Base-by-base conservation (phyloP, 2,113 vertebrate genomes). In the Hylia prasina region DNA sequence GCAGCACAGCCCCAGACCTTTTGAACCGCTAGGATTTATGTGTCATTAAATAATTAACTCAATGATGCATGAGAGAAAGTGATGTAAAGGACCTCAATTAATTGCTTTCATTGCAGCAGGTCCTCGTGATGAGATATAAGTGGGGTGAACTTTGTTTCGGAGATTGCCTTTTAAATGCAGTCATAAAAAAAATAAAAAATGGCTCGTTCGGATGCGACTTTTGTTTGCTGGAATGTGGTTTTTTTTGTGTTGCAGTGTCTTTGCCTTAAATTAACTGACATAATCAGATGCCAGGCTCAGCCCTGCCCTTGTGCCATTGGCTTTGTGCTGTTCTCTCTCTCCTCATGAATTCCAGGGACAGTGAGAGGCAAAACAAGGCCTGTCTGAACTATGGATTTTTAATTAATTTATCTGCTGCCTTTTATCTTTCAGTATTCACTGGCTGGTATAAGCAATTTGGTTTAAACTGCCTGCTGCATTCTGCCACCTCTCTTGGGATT, bases 1-100 rank as follows among this genome's bases (percentile, higher is more conserved):
- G 72, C 87, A 88, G 72, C 70, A 42, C 72, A 84, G 93, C 77
- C 90, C 27, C 69, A n/a, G 93, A 87, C 92, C 96, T 95, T 90
- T 48, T 70, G 97, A 94, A 87, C 88, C 4, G 0, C 7, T 64
- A 40, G 78, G 90, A 93, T 93, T 96, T 94, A 93, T 81, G 40
- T 84, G 87, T 91, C 81, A 82, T 96, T 97, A 96, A 97, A 95
- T 97, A 97, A 97, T 97, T 96, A 97, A 96, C 81, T 94, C 91
- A 76, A 27, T 71, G 78, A 93, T 92, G 87, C 63, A 30, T 75
- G 90, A 95, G 75, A 80, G 92, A 95, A 91, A 85, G 39, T 42
- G 80, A 76, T 91, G 88, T 89, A 93, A 94, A 96, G 90, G 93
- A 50, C 70, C 39, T 95, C 84, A 35, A 75, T 97, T 92, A 96